Evolutionary conservation across 1,140 invertebrate species (phyloP).

Genomic region (Megalopta genalis): DNA sequence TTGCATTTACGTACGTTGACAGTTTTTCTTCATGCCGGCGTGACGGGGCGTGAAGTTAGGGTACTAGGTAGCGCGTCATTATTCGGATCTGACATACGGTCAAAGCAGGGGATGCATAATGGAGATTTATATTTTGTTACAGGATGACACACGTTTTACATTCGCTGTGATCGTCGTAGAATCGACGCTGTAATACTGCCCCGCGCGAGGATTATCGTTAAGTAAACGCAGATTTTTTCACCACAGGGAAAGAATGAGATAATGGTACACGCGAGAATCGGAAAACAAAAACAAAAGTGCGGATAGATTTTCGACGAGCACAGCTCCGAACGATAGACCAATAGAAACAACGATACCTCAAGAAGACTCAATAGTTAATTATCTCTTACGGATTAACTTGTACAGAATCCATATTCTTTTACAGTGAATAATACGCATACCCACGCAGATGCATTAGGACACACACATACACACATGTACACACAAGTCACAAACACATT

Average conservation of each 20-base stretch:
- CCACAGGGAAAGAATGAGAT: not conserved
- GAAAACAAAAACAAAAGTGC: slow-evolving; percentile 2
- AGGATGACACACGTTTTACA: slow-evolving; percentile 74
- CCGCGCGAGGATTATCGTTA: slow-evolving; percentile 19
- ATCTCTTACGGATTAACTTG: slow-evolving; percentile 76
- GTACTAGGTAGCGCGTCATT: slow-evolving; percentile 75
- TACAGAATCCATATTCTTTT: slow-evolving; percentile 81
- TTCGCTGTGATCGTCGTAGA: slow-evolving; percentile 66
- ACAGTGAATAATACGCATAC: slow-evolving; percentile 68
- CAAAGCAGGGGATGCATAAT: slow-evolving; percentile 73
- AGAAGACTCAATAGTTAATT: slow-evolving; percentile 80
- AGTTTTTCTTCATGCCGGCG: slow-evolving; percentile 29
- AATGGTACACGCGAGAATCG: not conserved
- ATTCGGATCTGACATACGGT: slow-evolving; percentile 72
- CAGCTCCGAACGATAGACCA: slow-evolving; percentile 77
- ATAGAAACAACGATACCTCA: slow-evolving; percentile 81
- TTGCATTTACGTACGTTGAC: slow-evolving; percentile 20
- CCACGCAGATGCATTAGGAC: slow-evolving; percentile 20
- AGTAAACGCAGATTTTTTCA: not conserved
- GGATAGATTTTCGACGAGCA: slow-evolving; percentile 63
- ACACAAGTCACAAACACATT: not conserved
- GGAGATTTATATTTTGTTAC: slow-evolving; percentile 81
- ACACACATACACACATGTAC: not conserved
- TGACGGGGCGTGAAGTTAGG: slow-evolving; percentile 60
- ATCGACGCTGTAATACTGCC: slow-evolving; percentile 50